Conservation (phyloP, 2,113 vertebrate genomes). For the Tragelaphus imberbis region DNA sequence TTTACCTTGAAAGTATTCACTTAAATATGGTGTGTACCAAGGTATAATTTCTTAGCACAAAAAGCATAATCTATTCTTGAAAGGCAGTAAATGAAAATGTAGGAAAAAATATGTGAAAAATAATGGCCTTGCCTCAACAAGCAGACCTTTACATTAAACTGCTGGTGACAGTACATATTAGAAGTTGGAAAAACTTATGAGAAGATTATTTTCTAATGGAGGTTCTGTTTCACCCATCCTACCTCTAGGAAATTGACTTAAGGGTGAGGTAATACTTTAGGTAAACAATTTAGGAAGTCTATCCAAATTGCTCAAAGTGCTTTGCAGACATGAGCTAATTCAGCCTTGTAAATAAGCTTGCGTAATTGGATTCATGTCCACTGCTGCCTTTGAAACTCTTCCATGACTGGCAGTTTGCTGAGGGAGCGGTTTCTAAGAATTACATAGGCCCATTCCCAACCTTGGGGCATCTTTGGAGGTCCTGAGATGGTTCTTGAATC, state of each 20-base stretch:
- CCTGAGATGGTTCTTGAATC: background rate
- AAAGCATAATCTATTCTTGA: conserved; percentile 39
- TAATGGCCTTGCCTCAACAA: background rate
- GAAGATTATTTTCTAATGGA: conserved; percentile 47
- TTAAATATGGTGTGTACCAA: conserved; percentile 20
- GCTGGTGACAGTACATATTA: background rate
- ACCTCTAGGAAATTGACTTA: conserved; percentile 58
- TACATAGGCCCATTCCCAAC: background rate
- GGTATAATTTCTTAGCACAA: background rate
- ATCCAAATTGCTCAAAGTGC: conserved; percentile 55
- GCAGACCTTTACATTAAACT: background rate
- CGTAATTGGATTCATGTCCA: conserved; percentile 30
- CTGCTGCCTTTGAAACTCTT: conserved; percentile 43
- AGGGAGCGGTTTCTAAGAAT: background rate
- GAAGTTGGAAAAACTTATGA: background rate
- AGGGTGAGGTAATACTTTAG: conserved; percentile 58
- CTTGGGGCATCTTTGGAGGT: background rate
- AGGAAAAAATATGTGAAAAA: conserved; percentile 21
- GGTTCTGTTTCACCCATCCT: conserved; percentile 20
- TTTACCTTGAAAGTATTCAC: conserved; percentile 31
- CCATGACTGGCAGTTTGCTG: background rate
- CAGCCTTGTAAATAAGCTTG: conserved; percentile 43
- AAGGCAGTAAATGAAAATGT: conserved; percentile 30
- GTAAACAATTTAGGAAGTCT: conserved; percentile 58
- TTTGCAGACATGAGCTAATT: conserved; percentile 68